Percentiles rank a stretch among this genome's conserved stretches.
phyloP scores from a whole-genome alignment of 2,113 vertebrate genomes.

The Brachyhypopomus occidentalis region DNA sequence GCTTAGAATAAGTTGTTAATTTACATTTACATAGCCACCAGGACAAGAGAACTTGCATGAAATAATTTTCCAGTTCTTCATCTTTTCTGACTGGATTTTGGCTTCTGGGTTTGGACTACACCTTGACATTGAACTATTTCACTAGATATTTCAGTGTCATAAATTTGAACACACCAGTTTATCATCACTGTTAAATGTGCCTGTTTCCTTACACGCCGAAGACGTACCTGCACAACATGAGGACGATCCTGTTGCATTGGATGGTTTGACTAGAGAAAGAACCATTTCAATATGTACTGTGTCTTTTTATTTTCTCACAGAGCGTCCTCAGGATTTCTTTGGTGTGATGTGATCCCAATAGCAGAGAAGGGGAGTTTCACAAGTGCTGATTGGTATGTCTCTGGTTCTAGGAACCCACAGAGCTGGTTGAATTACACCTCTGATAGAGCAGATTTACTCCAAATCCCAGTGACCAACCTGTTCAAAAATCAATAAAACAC shows the following conservation, averaged over 20 bases:
- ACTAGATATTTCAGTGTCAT: background rate
- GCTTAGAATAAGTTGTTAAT: no score
- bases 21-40: background rate
- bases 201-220: no score
- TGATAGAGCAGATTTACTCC: constrained; percentile 5
- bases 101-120: background rate
- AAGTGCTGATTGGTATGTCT: background rate
- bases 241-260: no score
- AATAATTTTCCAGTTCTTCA: background rate
- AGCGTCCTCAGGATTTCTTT: no score
- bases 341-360: no score
- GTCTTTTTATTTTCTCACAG: no score
- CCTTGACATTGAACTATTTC: background rate
- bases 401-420: background rate
- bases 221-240: no score
- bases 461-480: constrained; percentile 10
- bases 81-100: no score
- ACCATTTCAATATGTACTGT: no score
- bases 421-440: background rate
- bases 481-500: constrained; percentile 13
- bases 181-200: no score
- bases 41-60: background rate
- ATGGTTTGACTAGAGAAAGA: no score
- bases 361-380: background rate
- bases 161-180: no score